These are phyloP conservation scores for Cariama cristata DNA, from an alignment of 2,113 vertebrate species.

Conservation along the genomic window DNA sequence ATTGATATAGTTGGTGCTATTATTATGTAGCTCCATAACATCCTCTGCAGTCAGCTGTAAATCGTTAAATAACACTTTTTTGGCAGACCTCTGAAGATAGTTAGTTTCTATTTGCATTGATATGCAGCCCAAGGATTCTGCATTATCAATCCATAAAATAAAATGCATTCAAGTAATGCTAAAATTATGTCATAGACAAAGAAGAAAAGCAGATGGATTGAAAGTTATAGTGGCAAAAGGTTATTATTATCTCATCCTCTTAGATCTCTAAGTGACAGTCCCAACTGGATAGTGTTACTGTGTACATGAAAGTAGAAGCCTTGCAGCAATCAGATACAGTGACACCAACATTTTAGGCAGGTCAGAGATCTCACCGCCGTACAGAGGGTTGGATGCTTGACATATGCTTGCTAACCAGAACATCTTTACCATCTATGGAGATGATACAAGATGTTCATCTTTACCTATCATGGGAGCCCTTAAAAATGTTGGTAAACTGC, in stretches of 20 bases:
- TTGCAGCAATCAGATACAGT: background rate
- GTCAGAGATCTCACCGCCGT: background rate
- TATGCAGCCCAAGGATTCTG: slow-evolving; percentile 36
- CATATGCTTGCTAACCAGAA: background rate
- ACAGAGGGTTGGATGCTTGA: background rate
- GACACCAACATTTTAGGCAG: background rate
- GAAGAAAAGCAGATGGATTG: slow-evolving; percentile 36
- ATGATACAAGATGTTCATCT: background rate
- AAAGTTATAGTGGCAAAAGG: slow-evolving; percentile 53
- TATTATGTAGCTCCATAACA: slow-evolving; percentile 32
- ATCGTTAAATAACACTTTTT: slow-evolving; percentile 56
- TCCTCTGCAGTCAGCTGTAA: slow-evolving; percentile 55
- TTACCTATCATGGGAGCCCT: background rate
- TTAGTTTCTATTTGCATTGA: slow-evolving; percentile 27
- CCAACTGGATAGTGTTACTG: background rate
- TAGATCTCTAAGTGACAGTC: slow-evolving; percentile 1
- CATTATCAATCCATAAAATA: slow-evolving; percentile 50
- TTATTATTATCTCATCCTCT: slow-evolving; percentile 62
- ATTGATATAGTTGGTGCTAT: background rate
- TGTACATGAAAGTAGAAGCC: background rate
- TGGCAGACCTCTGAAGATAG: slow-evolving; percentile 50
- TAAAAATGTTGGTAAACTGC: background rate
- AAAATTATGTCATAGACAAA: slow-evolving; percentile 29
- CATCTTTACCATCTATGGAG: background rate
- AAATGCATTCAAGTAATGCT: slow-evolving; percentile 39